These are phyloP conservation scores for Cotesia glomerata DNA, from an alignment of 1,140 invertebrate species.

Conservation along the genomic window DNA sequence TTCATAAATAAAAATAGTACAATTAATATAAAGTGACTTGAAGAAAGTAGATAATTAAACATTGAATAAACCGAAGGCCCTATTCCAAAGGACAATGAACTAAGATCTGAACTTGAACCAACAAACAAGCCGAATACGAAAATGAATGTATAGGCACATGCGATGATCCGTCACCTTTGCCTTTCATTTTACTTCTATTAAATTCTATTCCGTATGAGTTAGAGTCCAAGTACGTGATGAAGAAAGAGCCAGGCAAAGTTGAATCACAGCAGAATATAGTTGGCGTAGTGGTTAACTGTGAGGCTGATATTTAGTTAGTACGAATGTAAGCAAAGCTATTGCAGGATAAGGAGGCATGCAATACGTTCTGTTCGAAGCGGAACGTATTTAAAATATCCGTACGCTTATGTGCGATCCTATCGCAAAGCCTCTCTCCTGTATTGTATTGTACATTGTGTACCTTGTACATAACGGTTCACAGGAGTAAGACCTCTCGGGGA, in stretches of 20 bases:
- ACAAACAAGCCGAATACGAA: neutral
- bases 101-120: slow-evolving; percentile 49
- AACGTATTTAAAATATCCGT: slow-evolving; percentile 27
- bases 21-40: no score
- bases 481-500: slow-evolving; percentile 14
- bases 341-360: slow-evolving; percentile 1
- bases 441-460: neutral
- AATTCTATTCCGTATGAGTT: no score
- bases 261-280: neutral
- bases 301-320: neutral
- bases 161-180: slow-evolving; percentile 38
- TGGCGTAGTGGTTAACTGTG: no score
- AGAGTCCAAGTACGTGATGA: no score
- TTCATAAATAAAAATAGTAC: no score
- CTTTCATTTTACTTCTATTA: slow-evolving; percentile 10
- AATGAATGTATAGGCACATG: slow-evolving; percentile 14
- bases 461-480: slow-evolving; percentile 14
- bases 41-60: no score
- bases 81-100: neutral
- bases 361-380: neutral
- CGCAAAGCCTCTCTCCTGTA: slow-evolving; percentile 1
- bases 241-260: no score
- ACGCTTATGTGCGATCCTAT: slow-evolving; percentile 3
- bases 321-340: neutral
- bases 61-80: no score